Conservation (phyloP, 2,113 vertebrate species). For the Peucedramus taeniatus region DNA sequence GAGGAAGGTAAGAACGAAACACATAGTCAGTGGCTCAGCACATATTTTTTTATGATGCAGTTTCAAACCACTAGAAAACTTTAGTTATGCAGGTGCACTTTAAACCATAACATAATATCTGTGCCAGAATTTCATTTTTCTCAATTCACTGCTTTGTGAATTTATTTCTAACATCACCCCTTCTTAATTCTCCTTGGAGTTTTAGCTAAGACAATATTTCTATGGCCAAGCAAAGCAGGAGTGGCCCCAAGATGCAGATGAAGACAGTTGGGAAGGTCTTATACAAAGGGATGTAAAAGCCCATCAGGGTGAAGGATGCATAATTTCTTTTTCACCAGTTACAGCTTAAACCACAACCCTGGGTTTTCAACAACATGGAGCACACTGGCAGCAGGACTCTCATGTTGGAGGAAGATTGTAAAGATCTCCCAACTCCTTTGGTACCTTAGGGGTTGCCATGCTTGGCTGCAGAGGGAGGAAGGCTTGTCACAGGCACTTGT, state of each 20-base stretch:
- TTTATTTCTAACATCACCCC: background rate
- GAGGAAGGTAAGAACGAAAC: background rate
- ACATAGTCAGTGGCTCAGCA: background rate
- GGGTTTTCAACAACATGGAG: background rate
- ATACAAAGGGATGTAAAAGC: background rate
- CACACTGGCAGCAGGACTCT: background rate
- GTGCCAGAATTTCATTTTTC: background rate
- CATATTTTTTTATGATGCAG: background rate
- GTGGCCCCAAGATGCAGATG: background rate
- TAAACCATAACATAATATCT: background rate
- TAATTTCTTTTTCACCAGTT: background rate
- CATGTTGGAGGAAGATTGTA: background rate
- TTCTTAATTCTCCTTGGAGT: background rate
- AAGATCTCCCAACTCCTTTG: background rate
- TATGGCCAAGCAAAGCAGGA: background rate
- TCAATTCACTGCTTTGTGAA: background rate
- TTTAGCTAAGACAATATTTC: background rate
- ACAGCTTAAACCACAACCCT: background rate
- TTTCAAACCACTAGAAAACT: background rate
- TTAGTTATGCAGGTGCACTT: background rate
- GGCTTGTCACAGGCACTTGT: accelerated
- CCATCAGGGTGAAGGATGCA: background rate
- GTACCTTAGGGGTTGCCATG: background rate
- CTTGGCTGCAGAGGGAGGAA: background rate
- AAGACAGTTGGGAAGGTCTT: background rate